Percentiles rank a stretch among this genome's conserved stretches.
These are phyloP conservation scores for Tenthredo mesomela DNA, from an alignment of 2,888 invertebrate genomes.

Conservation along the genomic window DNA sequence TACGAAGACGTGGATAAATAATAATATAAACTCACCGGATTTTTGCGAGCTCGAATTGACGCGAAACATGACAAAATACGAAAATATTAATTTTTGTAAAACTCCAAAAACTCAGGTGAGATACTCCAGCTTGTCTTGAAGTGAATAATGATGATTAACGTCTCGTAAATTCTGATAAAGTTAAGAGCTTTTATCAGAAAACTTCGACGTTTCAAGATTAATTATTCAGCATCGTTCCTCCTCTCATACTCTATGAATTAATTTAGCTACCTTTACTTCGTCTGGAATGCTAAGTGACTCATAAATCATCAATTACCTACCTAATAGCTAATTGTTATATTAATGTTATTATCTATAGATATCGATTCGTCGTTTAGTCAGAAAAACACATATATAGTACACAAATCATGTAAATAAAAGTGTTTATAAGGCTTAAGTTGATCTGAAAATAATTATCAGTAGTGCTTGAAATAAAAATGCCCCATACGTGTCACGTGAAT, in stretches of 20 bases:
- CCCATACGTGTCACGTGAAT: constrained; percentile 31
- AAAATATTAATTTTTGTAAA: neutral
- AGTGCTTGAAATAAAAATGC: constrained; percentile 29
- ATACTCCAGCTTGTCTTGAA: constrained; percentile 23
- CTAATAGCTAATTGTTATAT: constrained; percentile 52
- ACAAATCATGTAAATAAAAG: constrained; percentile 68
- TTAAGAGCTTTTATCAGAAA: constrained; percentile 14
- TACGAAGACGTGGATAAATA: neutral
- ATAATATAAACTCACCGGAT: neutral
- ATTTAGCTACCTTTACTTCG: constrained; percentile 28
- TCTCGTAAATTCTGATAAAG: neutral
- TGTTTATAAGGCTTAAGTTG: constrained; percentile 52
- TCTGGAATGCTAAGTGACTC: constrained; percentile 43
- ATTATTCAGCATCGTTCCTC: constrained; percentile 42
- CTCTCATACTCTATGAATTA: constrained; percentile 26
- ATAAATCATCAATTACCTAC: constrained; percentile 43
- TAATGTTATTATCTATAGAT: constrained; percentile 49
- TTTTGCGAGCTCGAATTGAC: neutral
- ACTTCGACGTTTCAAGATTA: neutral
- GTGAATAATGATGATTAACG: constrained; percentile 3
- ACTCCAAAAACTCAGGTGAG: neutral
- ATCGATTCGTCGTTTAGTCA: constrained; percentile 46
- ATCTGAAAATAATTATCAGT: constrained; percentile 40
- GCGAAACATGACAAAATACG: neutral
- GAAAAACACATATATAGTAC: constrained; percentile 54